A percentile compares a stretch with the other conserved stretches of the same genome.
Conservation (phyloP, 2,888 invertebrate species). For the Amaurobius ferox region DNA sequence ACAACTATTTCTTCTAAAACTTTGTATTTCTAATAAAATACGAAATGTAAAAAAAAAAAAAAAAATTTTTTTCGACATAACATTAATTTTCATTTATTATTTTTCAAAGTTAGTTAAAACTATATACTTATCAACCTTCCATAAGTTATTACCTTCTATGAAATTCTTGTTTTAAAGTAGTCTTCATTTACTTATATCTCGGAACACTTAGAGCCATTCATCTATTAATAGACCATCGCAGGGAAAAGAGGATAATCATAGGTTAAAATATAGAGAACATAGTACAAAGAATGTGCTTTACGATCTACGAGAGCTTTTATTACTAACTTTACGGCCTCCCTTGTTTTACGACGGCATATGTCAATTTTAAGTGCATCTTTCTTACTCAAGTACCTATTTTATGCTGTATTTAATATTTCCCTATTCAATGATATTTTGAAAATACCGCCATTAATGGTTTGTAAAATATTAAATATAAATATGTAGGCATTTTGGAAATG, state of each 20-base stretch:
- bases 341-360: conserved; percentile 64
- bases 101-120: too few relatives aligned
- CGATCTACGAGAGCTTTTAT: conserved; percentile 45
- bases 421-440: conserved; percentile 4
- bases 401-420: conserved; percentile 58
- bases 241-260: conserved; percentile 33
- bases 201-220: neutral
- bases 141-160: too few relatives aligned
- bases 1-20: too few relatives aligned
- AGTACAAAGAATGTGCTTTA: conserved; percentile 45
- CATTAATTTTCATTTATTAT: too few relatives aligned
- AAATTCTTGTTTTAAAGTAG: too few relatives aligned
- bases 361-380: conserved; percentile 59
- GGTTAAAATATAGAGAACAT: conserved; percentile 39
- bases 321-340: conserved; percentile 40
- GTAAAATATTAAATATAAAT: conserved; percentile 2
- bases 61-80: too few relatives aligned
- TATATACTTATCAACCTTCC: too few relatives aligned
- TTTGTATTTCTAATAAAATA: too few relatives aligned
- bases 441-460: conserved; percentile 2
- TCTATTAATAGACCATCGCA: conserved; percentile 44
- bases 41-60: too few relatives aligned
- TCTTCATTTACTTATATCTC: too few relatives aligned
- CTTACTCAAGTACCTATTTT: conserved; percentile 31
- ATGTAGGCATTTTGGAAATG: neutral